These are phyloP conservation scores for Maniola jurtina DNA, from an alignment of 1,140 invertebrate species.

Conservation along the genomic window DNA sequence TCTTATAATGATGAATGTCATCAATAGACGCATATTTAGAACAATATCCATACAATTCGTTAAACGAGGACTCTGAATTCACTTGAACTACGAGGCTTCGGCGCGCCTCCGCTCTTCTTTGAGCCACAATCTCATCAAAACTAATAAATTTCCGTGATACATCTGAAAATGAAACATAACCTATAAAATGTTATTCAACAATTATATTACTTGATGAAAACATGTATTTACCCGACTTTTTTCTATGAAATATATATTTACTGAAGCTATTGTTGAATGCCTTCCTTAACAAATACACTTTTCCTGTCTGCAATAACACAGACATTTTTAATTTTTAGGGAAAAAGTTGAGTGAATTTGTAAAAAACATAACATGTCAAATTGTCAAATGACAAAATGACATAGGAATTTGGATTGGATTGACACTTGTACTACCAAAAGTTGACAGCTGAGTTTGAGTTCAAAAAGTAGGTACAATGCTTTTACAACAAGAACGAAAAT, in stretches of 20 bases:
- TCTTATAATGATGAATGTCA: constrained; percentile 82
- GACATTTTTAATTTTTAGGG: constrained; percentile 53
- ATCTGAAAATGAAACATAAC: constrained; percentile 72
- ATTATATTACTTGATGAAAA: constrained; percentile 13
- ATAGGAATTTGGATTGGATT: too few species aligned
- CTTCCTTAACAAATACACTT: constrained; percentile 53
- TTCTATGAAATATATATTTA: constrained; percentile 52
- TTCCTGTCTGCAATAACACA: constrained; percentile 64
- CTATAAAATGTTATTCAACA: constrained; percentile 44
- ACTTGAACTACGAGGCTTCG: constrained; percentile 82
- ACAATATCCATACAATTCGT: constrained; percentile 83
- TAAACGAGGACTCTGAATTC: constrained; percentile 80
- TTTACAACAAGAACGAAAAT: too few species aligned
- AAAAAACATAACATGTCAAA: constrained; percentile 23
- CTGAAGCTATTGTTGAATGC: constrained; percentile 45
- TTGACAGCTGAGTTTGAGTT: too few species aligned
- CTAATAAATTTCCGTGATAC: constrained; percentile 53
- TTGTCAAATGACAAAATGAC: constrained; percentile 9
- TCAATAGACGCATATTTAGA: constrained; percentile 80
- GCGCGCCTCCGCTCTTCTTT: constrained; percentile 79
- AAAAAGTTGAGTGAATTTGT: constrained; percentile 2
- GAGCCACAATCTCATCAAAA: constrained; percentile 65
- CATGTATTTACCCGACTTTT: constrained; percentile 52
- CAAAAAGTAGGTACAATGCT: too few species aligned
- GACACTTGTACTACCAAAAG: too few species aligned